These are phyloP conservation scores for Atta texana DNA, from an alignment of 1,140 invertebrate species.

Conservation along the genomic window DNA sequence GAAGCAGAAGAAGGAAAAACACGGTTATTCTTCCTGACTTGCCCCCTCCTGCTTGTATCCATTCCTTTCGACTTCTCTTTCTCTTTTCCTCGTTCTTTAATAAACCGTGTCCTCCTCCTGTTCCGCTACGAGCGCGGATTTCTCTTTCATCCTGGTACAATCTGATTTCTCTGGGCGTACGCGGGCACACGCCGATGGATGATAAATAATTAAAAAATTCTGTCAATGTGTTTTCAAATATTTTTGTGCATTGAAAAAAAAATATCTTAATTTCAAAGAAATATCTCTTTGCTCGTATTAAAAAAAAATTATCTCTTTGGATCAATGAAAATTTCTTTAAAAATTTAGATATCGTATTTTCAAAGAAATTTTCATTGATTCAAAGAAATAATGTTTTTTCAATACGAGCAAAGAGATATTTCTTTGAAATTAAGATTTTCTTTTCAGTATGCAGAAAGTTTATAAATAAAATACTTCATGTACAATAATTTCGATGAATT, in stretches of 20 bases:
- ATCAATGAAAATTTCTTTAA: too few relatives aligned
- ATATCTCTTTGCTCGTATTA: too few relatives aligned
- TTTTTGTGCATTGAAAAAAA: not conserved
- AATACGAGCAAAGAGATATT: too few relatives aligned
- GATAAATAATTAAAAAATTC: conserved; percentile 2
- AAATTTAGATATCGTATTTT: too few relatives aligned
- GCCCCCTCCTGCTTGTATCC: conserved; percentile 20
- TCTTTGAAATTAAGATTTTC: too few relatives aligned
- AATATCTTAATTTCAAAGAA: too few relatives aligned
- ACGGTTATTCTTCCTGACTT: conserved; percentile 66
- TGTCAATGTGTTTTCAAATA: not conserved
- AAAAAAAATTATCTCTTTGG: too few relatives aligned
- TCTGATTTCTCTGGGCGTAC: conserved; percentile 72
- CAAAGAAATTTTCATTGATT: too few relatives aligned
- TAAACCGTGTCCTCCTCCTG: conserved; percentile 54
- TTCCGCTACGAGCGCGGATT: conserved; percentile 57
- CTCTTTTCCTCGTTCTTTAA: conserved; percentile 69
- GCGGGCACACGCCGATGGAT: conserved; percentile 18
- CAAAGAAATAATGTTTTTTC: too few relatives aligned
- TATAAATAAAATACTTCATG: not conserved
- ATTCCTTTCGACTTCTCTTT: conserved; percentile 44
- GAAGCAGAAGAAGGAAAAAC: conserved; percentile 62
- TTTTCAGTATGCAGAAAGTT: too few relatives aligned
- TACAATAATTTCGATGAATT: not conserved
- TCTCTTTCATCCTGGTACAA: conserved; percentile 73